phyloP scores from a whole-genome alignment of 2,797 vertebrate species.

The Heterohyrax brucei region DNA sequence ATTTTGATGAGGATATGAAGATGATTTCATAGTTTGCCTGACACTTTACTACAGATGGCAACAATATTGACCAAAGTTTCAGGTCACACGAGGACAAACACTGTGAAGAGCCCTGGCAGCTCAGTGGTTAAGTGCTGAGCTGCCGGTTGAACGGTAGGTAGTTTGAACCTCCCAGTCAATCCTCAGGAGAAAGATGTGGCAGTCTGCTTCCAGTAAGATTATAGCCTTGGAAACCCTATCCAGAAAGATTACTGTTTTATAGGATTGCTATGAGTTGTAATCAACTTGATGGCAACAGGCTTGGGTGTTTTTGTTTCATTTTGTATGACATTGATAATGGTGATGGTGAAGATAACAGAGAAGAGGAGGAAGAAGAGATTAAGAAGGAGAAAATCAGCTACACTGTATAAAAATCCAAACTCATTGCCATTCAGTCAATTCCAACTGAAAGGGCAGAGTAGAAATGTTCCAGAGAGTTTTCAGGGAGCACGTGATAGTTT shows the following conservation, averaged over 20 bases:
- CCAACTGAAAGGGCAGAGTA: too few species aligned
- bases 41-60: constrained; percentile 23
- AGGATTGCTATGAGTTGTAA: background rate
- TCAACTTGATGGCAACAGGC: background rate
- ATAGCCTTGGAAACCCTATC: background rate
- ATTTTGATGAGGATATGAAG: constrained; percentile 26
- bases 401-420: background rate
- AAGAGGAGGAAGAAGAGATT: background rate
- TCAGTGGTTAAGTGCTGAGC: background rate
- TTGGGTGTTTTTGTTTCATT: background rate
- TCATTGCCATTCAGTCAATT: too few species aligned
- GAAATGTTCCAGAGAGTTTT: too few species aligned
- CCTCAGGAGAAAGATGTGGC: background rate
- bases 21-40: constrained; percentile 59
- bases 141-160: background rate
- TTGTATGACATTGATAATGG: background rate
- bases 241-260: background rate
- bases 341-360: background rate
- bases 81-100: background rate
- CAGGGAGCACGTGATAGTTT: too few species aligned
- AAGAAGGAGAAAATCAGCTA: background rate
- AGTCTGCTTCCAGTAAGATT: background rate
- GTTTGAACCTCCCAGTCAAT: background rate
- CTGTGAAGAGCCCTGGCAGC: background rate
- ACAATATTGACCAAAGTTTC: constrained; percentile 14